Evolutionary conservation across 1,140 invertebrate species (phyloP).

Genomic region (Mactra quadrangularis): DNA sequence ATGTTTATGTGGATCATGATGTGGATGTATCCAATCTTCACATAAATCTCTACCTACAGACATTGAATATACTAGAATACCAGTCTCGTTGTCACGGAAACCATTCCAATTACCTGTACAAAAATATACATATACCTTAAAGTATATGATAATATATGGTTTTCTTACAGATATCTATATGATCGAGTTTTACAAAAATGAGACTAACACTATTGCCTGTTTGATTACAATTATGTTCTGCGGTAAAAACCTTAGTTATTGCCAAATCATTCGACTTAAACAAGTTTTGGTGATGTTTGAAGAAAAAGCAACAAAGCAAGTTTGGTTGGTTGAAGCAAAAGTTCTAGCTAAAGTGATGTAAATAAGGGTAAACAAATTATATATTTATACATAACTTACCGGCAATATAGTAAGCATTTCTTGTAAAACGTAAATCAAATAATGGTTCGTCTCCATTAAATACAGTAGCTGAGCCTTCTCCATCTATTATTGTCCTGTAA

Average conservation of each 20-base stretch:
- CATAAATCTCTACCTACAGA: constrained; percentile 47
- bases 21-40: constrained; percentile 46
- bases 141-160: background rate
- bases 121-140: background rate
- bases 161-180: no score
- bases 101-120: constrained; percentile 67
- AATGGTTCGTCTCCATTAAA: constrained; percentile 63
- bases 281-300: no score
- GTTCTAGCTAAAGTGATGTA: no score
- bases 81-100: constrained; percentile 64
- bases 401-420: constrained; percentile 50
- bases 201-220: background rate
- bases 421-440: constrained; percentile 54
- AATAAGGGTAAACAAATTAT: no score
- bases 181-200: background rate
- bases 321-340: no score
- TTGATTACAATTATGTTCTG: background rate
- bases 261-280: no score
- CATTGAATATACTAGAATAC: constrained; percentile 59
- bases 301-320: no score
- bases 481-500: constrained; percentile 20
- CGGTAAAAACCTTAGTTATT: no score
- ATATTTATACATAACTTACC: no score
- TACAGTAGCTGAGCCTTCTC: constrained; percentile 57
- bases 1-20: constrained; percentile 64